phyloP scores from a whole-genome alignment of 2,797 vertebrate genomes.

The Carcharodon carcharias region DNA sequence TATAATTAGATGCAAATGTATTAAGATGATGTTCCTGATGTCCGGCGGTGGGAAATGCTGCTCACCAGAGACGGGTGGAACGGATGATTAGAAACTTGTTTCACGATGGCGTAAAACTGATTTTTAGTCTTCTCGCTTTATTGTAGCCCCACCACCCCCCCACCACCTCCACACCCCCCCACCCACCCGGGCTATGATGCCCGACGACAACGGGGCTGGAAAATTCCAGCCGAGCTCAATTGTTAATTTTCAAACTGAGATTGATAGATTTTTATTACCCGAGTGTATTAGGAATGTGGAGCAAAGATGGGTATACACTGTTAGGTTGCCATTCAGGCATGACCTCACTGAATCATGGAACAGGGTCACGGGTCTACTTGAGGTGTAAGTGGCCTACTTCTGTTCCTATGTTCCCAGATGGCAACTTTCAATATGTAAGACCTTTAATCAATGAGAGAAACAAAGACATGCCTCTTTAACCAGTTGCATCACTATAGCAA shows the following conservation, averaged over 20 bases:
- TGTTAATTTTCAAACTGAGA: not conserved
- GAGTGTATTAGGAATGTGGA: not conserved
- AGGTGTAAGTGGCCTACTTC: not conserved
- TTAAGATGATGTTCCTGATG: no score
- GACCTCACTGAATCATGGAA: not conserved
- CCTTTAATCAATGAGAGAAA: not conserved
- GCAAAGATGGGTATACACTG: not conserved
- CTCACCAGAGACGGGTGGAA: no score
- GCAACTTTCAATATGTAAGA: not conserved
- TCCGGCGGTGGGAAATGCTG: no score
- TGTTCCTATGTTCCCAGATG: not conserved
- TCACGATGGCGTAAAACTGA: no score
- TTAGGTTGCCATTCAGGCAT: not conserved
- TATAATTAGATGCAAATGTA: no score
- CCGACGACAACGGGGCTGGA: no score
- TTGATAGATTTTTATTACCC: not conserved
- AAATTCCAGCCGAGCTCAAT: no score
- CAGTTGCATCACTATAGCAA: not conserved
- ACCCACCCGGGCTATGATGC: no score
- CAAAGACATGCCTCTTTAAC: not conserved
- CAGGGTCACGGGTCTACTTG: not conserved
- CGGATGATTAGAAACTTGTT: no score
- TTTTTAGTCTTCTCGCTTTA: no score
- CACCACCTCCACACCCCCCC: no score
- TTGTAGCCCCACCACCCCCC: no score